Evolutionary conservation across 2,113 vertebrate genomes (phyloP).

Genomic region (Percopsis transmontana): DNA sequence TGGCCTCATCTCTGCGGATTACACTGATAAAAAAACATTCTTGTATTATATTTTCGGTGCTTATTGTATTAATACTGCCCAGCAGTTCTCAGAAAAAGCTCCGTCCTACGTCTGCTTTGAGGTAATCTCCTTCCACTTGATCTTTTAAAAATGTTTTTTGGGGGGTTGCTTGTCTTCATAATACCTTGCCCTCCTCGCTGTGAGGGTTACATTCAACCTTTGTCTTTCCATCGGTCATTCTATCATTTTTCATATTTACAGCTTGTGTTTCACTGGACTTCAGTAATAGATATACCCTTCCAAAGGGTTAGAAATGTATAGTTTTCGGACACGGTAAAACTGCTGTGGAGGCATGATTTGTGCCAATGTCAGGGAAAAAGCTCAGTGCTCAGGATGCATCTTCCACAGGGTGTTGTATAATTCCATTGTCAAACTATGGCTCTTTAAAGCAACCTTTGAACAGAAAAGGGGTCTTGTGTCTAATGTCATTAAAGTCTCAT

Average conservation of each 20-base stretch:
- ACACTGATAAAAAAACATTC: conserved; percentile 76
- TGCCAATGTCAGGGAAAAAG: neutral
- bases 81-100: conserved; percentile 68
- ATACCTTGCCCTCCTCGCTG: conserved; percentile 49
- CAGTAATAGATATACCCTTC: neutral
- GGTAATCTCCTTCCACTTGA: conserved; percentile 79
- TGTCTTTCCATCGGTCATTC: conserved; percentile 11
- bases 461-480: no score
- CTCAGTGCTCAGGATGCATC: neutral
- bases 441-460: no score
- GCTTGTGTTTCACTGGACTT: neutral
- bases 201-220: conserved; percentile 42
- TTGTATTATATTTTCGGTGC: conserved; percentile 78
- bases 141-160: conserved; percentile 69
- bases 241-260: neutral
- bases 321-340: neutral
- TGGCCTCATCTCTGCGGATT: conserved; percentile 75
- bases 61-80: conserved; percentile 77
- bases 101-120: conserved; percentile 57
- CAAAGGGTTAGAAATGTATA: neutral
- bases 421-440: no score
- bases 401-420: neutral
- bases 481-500: no score
- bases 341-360: neutral
- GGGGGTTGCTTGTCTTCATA: conserved; percentile 48